Conservation (phyloP, 2,797 vertebrate genomes). For the Otus scops region DNA sequence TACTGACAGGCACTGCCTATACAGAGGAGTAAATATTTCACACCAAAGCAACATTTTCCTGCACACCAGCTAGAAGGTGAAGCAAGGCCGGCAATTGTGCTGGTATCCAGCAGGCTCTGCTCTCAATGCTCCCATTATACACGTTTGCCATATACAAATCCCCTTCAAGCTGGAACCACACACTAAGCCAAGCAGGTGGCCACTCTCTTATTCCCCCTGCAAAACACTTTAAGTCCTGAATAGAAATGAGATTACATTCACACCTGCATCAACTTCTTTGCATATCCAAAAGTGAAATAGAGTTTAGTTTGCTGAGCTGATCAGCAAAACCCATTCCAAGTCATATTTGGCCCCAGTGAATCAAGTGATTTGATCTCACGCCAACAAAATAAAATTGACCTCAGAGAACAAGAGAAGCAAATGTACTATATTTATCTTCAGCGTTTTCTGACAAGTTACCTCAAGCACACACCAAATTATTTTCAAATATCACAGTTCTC, state of each 20-base stretch:
- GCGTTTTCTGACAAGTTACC: background rate
- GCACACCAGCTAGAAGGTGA: background rate
- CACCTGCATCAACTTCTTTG: background rate
- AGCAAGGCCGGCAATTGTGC: background rate
- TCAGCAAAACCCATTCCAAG: background rate
- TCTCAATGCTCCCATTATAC: background rate
- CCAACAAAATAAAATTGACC: background rate
- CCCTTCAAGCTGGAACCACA: background rate
- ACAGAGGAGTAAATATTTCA: background rate
- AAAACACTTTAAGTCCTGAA: background rate
- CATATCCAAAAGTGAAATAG: accelerated
- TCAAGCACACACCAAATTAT: background rate
- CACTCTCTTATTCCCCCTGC: background rate
- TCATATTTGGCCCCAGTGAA: background rate
- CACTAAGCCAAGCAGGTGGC: constrained; percentile 23
- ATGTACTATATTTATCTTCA: background rate
- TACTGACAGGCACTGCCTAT: background rate
- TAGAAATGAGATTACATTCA: background rate
- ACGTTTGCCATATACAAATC: background rate
- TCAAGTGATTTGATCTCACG: background rate
- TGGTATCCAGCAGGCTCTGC: background rate
- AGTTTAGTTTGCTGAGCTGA: background rate
- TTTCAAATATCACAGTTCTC: background rate
- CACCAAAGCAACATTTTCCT: background rate
- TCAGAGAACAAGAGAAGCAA: background rate